phyloP scores from a whole-genome alignment of 1,140 invertebrate genomes.

The Papilio glaucus region DNA sequence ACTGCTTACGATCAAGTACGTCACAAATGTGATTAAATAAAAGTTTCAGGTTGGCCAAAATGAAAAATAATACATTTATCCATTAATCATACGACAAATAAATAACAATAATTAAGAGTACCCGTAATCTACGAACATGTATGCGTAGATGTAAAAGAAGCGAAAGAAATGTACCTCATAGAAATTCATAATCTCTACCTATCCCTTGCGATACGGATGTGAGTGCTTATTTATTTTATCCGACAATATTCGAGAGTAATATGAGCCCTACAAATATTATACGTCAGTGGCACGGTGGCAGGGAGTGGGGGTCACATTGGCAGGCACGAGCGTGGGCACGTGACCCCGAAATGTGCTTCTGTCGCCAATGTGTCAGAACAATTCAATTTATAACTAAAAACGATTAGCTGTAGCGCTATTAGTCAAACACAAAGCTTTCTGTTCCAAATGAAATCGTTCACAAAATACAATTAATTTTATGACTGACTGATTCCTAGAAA shows the following conservation, averaged over 20 bases:
- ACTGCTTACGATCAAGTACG: no score
- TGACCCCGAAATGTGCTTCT: conserved; percentile 13
- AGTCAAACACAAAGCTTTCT: conserved; percentile 23
- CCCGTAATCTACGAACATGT: no score
- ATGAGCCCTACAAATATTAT: conserved; percentile 20
- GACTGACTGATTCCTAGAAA: neutral
- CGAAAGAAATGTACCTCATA: no score
- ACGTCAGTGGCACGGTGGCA: neutral
- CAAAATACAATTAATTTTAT: neutral
- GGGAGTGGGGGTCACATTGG: conserved; percentile 21
- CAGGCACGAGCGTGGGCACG: conserved; percentile 17
- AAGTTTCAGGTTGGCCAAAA: neutral
- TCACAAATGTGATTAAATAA: no score
- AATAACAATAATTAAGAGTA: no score
- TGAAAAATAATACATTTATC: no score
- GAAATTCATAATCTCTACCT: no score
- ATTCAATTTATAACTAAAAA: conserved; percentile 21
- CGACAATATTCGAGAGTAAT: neutral
- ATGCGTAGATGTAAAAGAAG: no score
- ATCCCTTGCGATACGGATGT: no score
- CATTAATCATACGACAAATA: no score
- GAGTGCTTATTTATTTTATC: no score
- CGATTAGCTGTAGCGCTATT: conserved; percentile 16
- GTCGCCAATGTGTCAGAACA: conserved; percentile 14
- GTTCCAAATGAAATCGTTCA: neutral